Percentiles rank a stretch among this genome's conserved stretches.
Conservation (phyloP, 2,888 invertebrate species). For the Chloroclystis v-ata region DNA sequence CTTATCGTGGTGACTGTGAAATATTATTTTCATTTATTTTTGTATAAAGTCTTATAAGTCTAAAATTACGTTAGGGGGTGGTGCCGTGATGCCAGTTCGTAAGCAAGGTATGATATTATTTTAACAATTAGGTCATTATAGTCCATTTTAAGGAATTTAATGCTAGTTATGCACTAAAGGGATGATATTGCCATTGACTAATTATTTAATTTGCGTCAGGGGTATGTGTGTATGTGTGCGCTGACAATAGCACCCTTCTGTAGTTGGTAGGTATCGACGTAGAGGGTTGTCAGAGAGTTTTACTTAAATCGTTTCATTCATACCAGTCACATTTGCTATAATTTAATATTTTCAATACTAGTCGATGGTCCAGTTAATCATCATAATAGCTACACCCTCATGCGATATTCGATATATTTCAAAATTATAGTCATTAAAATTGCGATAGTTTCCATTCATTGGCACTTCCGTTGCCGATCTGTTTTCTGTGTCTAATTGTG, state of each 20-base stretch:
- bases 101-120: slow-evolving; percentile 79
- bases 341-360: neutral
- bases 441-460: slow-evolving; percentile 13
- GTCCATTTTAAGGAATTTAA: neutral
- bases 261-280: slow-evolving; percentile 49
- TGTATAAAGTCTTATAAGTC: slow-evolving; percentile 52
- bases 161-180: neutral
- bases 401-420: slow-evolving; percentile 11
- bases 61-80: slow-evolving; percentile 71
- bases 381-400: slow-evolving; percentile 24
- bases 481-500: slow-evolving; percentile 12
- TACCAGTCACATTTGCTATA: neutral
- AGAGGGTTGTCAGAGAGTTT: slow-evolving; percentile 43
- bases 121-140: neutral
- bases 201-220: slow-evolving; percentile 36
- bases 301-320: slow-evolving; percentile 1
- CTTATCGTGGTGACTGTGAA: slow-evolving; percentile 49
- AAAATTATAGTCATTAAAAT: no score
- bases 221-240: slow-evolving; percentile 32
- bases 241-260: slow-evolving; percentile 44
- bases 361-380: neutral
- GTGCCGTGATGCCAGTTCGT: slow-evolving; percentile 84
- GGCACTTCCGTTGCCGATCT: slow-evolving; percentile 17
- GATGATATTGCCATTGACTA: slow-evolving; percentile 30
- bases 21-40: slow-evolving; percentile 57